Percentiles rank a stretch among this genome's conserved stretches.
phyloP scores from a whole-genome alignment of 2,888 invertebrate genomes.

The Cheilosia pagana region DNA sequence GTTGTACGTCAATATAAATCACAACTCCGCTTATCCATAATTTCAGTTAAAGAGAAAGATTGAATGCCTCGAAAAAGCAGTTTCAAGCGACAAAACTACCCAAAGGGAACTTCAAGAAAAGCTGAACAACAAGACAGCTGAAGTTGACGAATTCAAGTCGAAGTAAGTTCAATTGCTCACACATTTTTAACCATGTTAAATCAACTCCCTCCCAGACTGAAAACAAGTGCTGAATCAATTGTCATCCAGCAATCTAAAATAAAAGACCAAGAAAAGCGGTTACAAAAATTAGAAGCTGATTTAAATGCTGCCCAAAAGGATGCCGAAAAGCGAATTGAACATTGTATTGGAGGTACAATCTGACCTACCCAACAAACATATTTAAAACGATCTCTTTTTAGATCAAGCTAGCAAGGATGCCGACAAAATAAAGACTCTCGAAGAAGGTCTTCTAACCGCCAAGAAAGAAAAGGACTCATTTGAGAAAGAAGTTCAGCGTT shows the following conservation, averaged over 20 bases:
- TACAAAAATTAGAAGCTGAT: slow-evolving; percentile 23
- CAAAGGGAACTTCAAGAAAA: slow-evolving; percentile 44
- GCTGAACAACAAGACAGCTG: slow-evolving; percentile 6
- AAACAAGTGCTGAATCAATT: slow-evolving; percentile 6
- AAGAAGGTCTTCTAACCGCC: background rate
- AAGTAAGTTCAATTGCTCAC: slow-evolving; percentile 21
- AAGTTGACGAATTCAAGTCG: slow-evolving; percentile 41
- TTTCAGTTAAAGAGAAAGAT: slow-evolving; percentile 43
- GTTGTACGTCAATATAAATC: background rate
- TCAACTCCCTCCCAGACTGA: slow-evolving; percentile 7
- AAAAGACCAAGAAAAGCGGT: slow-evolving; percentile 5
- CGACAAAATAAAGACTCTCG: slow-evolving; percentile 14
- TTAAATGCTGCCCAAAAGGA: slow-evolving; percentile 16
- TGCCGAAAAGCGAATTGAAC: slow-evolving; percentile 3
- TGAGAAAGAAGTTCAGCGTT: slow-evolving; percentile 27
- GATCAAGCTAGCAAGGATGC: slow-evolving; percentile 39
- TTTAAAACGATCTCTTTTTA: background rate
- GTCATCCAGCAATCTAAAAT: slow-evolving; percentile 8
- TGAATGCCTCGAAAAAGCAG: slow-evolving; percentile 29
- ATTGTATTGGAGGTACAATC: slow-evolving; percentile 10
- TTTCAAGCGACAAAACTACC: background rate
- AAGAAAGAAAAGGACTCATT: slow-evolving; percentile 21
- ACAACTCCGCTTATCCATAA: background rate
- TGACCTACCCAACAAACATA: background rate
- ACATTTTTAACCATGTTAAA: background rate